Conservation (phyloP, 2,888 invertebrate genomes). For the Plemyria rubiginata region DNA sequence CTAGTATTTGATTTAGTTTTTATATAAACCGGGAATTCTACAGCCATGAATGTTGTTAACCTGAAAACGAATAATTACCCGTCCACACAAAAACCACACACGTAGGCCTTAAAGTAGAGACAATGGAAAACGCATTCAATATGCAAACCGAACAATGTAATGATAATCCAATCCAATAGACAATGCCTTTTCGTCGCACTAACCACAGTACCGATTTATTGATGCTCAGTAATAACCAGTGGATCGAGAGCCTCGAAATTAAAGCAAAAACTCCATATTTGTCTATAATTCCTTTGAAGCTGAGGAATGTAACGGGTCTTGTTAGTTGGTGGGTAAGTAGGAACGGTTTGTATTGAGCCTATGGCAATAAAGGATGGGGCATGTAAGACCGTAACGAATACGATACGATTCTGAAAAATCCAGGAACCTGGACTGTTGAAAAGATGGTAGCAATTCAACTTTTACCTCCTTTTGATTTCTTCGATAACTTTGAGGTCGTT, state of each 20-base stretch:
- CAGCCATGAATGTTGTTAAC: background rate
- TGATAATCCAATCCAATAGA: constrained; percentile 74
- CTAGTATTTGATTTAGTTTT: no score
- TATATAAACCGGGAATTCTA: background rate
- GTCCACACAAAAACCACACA: constrained; percentile 66
- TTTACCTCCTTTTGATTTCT: no score
- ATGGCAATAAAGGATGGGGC: constrained; percentile 53
- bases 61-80: constrained; percentile 6
- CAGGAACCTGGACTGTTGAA: no score
- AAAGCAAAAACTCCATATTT: constrained; percentile 41
- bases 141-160: constrained; percentile 82
- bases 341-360: constrained; percentile 65
- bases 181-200: constrained; percentile 82
- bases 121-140: constrained; percentile 82
- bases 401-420: background rate
- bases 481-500: no score
- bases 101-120: constrained; percentile 72
- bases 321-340: constrained; percentile 49
- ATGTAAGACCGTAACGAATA: constrained; percentile 8
- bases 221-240: constrained; percentile 58
- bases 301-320: constrained; percentile 38
- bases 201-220: constrained; percentile 81
- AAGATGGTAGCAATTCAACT: no score
- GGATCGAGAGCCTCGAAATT: constrained; percentile 52
- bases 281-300: constrained; percentile 35